A percentile compares a stretch with the other conserved stretches of the same genome.
phyloP scores from a whole-genome alignment of 2,888 invertebrate species.

The Junonia oenone region DNA sequence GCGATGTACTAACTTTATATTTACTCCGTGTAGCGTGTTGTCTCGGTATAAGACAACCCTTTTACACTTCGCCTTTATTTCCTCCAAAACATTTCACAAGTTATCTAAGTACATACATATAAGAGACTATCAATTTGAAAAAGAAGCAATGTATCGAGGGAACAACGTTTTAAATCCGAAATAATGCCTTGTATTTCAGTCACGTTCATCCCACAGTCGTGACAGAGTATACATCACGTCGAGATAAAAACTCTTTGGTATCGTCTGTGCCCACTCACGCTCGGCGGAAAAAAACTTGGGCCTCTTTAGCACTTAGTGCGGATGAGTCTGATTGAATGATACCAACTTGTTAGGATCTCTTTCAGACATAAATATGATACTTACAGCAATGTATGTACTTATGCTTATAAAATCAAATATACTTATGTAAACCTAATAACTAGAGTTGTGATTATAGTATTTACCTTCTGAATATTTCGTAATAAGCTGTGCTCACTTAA shows the following conservation, averaged over 20 bases:
- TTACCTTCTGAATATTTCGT: no score
- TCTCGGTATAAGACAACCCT: conserved; percentile 25
- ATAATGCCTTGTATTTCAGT: conserved; percentile 67
- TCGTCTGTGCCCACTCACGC: conserved; percentile 52
- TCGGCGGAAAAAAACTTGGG: conserved; percentile 37
- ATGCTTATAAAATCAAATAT: no score
- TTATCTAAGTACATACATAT: conserved; percentile 16
- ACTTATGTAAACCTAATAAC: no score
- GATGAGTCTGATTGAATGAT: conserved; percentile 43
- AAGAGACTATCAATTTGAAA: conserved; percentile 22
- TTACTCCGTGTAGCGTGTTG: conserved; percentile 28
- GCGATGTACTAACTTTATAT: conserved; percentile 30
- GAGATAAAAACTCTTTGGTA: conserved; percentile 70
- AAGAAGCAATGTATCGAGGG: conserved; percentile 22
- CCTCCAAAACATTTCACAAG: conserved; percentile 15
- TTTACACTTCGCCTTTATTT: conserved; percentile 25
- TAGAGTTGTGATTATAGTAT: no score
- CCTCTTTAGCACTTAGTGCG: conserved; percentile 51
- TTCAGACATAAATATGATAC: background rate
- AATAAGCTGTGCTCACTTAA: background rate
- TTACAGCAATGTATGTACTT: background rate
- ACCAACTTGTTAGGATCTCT: conserved; percentile 22
- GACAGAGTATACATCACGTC: conserved; percentile 68
- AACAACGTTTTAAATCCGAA: conserved; percentile 37
- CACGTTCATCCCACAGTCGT: conserved; percentile 66